These are phyloP conservation scores for Spisula solida DNA, from an alignment of 2,888 invertebrate genomes.

Conservation along the genomic window DNA sequence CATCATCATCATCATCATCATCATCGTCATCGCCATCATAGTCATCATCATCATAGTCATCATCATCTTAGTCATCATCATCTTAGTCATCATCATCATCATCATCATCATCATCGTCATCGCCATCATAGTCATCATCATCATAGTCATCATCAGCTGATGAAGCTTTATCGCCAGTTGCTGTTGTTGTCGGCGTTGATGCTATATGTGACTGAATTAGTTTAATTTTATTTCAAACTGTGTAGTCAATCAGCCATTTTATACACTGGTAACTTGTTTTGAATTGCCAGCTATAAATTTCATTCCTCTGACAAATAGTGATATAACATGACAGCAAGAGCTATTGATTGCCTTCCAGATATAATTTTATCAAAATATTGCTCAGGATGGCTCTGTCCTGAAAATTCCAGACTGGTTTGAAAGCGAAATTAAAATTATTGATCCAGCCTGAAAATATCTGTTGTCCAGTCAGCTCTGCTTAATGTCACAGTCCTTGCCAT, in stretches of 20 bases:
- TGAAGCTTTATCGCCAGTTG: background rate
- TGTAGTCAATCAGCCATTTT: background rate
- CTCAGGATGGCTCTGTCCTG: constrained; percentile 58
- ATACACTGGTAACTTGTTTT: constrained; percentile 24
- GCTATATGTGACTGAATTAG: background rate
- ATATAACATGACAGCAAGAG: constrained; percentile 47
- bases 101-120: too few species aligned
- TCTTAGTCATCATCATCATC: too few species aligned
- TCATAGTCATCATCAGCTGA: background rate
- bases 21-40: background rate
- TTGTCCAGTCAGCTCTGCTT: constrained; percentile 66
- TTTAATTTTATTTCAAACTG: constrained; percentile 16
- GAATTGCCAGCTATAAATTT: constrained; percentile 37
- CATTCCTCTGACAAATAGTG: constrained; percentile 45
- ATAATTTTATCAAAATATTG: constrained; percentile 70
- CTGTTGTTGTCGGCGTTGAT: background rate
- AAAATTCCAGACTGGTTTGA: constrained; percentile 63
- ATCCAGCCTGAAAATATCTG: constrained; percentile 53
- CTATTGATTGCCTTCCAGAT: constrained; percentile 51
- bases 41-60: too few species aligned
- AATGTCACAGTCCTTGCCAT: constrained; percentile 54
- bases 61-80: too few species aligned
- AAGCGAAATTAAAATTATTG: constrained; percentile 70
- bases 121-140: too few species aligned
- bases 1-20: background rate